Conservation (phyloP, 2,797 vertebrate species). For the Leucoraja ocellata region DNA sequence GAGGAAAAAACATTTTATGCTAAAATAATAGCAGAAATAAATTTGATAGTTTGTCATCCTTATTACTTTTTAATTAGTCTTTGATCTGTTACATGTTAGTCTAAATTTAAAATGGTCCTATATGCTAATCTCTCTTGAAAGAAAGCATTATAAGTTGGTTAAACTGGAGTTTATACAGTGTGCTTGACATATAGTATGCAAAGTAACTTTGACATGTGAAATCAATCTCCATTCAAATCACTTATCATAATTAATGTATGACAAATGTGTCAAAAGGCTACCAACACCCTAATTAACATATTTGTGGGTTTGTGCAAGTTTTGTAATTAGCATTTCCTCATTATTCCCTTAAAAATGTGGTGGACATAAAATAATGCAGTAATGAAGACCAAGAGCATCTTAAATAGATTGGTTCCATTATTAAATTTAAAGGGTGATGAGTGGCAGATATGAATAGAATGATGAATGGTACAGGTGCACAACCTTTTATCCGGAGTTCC, state of each 20-base stretch:
- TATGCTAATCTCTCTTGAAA: not conserved
- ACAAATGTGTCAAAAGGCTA: not conserved
- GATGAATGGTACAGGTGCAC: too few relatives aligned
- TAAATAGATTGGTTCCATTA: conserved; percentile 12
- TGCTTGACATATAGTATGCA: not conserved
- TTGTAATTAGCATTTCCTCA: not conserved
- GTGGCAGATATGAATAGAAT: not conserved
- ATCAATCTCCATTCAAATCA: not conserved
- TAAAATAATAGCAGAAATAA: not conserved
- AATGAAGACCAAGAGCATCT: not conserved
- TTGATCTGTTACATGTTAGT: not conserved
- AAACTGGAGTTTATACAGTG: not conserved
- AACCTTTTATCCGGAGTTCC: too few relatives aligned
- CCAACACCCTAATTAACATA: not conserved
- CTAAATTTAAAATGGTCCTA: not conserved
- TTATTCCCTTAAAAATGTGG: not conserved
- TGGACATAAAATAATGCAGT: not conserved
- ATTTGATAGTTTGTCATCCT: not conserved
- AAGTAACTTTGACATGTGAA: not conserved
- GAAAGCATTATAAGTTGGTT: not conserved
- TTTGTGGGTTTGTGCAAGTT: not conserved
- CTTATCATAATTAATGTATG: not conserved
- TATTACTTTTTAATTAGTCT: not conserved
- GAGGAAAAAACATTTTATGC: not conserved
- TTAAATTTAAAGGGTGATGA: not conserved